These are phyloP conservation scores for Stictonetta naevosa DNA, from an alignment of 2,113 vertebrate species.

Conservation along the genomic window DNA sequence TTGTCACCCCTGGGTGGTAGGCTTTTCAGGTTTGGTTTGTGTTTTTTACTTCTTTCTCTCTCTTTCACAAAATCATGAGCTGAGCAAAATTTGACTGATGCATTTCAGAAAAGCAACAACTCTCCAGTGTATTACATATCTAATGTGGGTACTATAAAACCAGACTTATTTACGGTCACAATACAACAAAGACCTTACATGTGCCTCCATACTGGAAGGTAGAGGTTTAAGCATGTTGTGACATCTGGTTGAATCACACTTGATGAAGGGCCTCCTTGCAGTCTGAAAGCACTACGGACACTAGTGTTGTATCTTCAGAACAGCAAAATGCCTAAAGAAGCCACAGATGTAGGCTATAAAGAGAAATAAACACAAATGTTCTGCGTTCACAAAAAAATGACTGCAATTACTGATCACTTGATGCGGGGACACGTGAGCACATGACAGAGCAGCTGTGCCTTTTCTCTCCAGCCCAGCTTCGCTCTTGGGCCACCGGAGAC, in stretches of 20 bases:
- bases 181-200: not conserved
- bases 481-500: not conserved
- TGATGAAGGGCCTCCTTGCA: not conserved
- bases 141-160: too few relatives aligned
- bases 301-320: not conserved
- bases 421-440: not conserved
- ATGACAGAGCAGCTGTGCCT: not conserved
- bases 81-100: not conserved
- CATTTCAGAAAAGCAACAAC: not conserved
- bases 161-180: not conserved
- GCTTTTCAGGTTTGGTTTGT: not conserved
- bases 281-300: not conserved
- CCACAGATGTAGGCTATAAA: not conserved
- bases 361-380: not conserved
- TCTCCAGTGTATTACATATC: not conserved
- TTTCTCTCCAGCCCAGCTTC: not conserved
- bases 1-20: not conserved
- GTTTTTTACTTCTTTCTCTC: too few relatives aligned
- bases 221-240: not conserved
- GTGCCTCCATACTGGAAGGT: accelerated
- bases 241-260: not conserved
- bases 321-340: not conserved
- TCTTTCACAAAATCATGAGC: not conserved
- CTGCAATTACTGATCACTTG: accelerated
- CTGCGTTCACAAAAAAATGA: not conserved